Evolutionary conservation across 1,140 invertebrate species (phyloP), one percentile per base, ranked within the genome.

Genomic region (Pinna nobilis): DNA sequence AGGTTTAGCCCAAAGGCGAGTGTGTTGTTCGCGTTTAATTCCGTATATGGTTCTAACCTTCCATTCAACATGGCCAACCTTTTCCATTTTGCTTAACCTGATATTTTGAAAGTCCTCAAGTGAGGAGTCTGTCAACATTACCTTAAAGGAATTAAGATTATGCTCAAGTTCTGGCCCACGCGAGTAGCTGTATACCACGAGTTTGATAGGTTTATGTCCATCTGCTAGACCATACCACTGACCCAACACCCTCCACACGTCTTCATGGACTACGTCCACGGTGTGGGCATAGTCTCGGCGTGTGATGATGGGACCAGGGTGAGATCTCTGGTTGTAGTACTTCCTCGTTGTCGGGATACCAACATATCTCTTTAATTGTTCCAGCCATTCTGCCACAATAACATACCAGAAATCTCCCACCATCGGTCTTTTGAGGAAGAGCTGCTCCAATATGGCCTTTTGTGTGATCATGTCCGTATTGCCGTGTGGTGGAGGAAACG

Each of bases 381-480:
- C 84, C 33, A 87, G 37, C 86, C 86, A 87, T 77, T 87, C 86
- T 0, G 84, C 82, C 9, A 86, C 82, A 15, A 87, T 72, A 4
- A 86, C 82, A 59, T 84, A 87, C 86, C 86, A 87, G 75, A 85
- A 86, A 32, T 87, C 86, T 0, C 84, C 86, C 69, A 86, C 86
- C 3, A 82, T 76, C 37, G 82, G 69, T n/a, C 76, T 68, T 32
- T 81, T 71, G 18, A 85, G 81, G 23, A 87, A 82, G 15, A 85
- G 66, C 20, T 83, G 80, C 41, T 85, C 84, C 11, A 87, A 66
- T 15, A 86, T 78, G 1, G 80, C 76, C 41, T 78, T 81, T 57
- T 87, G 86, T 13, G 81, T 82, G 3, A 81, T 55, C 33, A 80
- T 74, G 60, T 87, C 86, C 1, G 86, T 84, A 28, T 75, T 82